Conservation (phyloP, 1,140 invertebrate genomes). For the Macrotrachela quadricornifera region DNA sequence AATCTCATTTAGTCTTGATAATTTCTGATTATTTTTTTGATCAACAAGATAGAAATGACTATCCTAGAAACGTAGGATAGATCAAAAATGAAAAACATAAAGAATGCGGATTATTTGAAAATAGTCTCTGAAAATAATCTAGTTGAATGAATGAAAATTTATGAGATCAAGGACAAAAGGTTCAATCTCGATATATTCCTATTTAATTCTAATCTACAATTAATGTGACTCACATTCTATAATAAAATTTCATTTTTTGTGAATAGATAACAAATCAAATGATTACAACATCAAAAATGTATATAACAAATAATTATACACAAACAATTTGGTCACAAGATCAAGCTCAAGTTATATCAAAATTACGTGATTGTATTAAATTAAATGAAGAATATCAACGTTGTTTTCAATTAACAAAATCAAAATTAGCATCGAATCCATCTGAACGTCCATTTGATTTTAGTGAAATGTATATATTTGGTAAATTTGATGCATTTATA, state of each 20-base stretch:
- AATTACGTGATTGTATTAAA: conserved; percentile 61
- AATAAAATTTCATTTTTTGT: conserved; percentile 16
- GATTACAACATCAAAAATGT: conserved; percentile 76
- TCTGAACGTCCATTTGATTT: conserved; percentile 56
- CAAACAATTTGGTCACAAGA: conserved; percentile 74
- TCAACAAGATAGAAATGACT: too few relatives aligned
- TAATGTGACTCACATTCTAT: not conserved
- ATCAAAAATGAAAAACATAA: too few relatives aligned
- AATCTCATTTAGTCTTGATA: too few relatives aligned
- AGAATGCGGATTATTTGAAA: too few relatives aligned
- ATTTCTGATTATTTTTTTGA: too few relatives aligned
- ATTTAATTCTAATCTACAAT: too few relatives aligned
- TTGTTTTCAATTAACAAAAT: conserved; percentile 33
- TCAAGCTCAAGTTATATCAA: conserved; percentile 44
- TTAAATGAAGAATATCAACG: conserved; percentile 50
- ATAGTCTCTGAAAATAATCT: too few relatives aligned
- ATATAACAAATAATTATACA: conserved; percentile 58
- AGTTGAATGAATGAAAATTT: too few relatives aligned
- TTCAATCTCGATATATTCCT: too few relatives aligned
- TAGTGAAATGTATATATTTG: conserved; percentile 86
- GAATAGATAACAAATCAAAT: conserved; percentile 90
- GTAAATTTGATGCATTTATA: conserved; percentile 79
- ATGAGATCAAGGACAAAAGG: too few relatives aligned
- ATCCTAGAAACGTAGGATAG: too few relatives aligned
- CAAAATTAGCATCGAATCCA: conserved; percentile 31